A percentile compares a stretch with the other conserved stretches of the same genome.
These are phyloP conservation scores for Lipophrys pholis DNA, from an alignment of 2,113 vertebrate genomes.

Conservation along the genomic window DNA sequence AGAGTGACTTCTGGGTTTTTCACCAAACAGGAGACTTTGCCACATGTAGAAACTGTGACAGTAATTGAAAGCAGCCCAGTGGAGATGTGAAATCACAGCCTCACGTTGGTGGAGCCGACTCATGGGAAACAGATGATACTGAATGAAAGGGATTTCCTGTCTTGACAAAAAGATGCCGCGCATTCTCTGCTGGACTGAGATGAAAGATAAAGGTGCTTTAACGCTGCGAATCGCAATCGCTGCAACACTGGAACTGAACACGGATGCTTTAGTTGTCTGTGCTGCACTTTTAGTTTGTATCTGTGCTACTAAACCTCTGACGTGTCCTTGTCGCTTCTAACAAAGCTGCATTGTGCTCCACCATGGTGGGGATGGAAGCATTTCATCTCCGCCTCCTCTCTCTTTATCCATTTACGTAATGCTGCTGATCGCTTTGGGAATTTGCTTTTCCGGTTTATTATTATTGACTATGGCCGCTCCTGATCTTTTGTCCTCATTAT, in stretches of 20 bases:
- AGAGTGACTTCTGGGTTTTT: too few relatives aligned
- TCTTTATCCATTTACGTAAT: constrained; percentile 49
- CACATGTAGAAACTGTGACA: too few relatives aligned
- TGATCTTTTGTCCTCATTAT: constrained; percentile 7
- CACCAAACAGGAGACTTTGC: too few relatives aligned
- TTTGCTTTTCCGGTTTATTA: constrained; percentile 16
- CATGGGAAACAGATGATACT: too few relatives aligned
- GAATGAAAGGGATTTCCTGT: too few relatives aligned
- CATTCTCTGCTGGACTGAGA: constrained; percentile 36
- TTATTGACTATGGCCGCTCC: not conserved
- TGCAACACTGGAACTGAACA: constrained; percentile 11
- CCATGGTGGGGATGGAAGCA: constrained; percentile 52
- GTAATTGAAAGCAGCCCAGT: too few relatives aligned
- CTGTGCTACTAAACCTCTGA: constrained; percentile 39
- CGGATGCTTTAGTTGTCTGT: not conserved
- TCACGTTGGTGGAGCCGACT: too few relatives aligned
- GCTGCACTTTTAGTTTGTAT: constrained; percentile 6
- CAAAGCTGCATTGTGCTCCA: constrained; percentile 66
- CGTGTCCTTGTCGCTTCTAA: constrained; percentile 42
- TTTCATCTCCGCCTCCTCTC: constrained; percentile 43
- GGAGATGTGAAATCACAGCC: too few relatives aligned
- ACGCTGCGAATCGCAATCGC: not conserved
- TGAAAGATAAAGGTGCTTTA: not conserved
- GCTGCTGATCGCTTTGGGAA: constrained; percentile 49
- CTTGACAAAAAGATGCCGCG: not conserved